phyloP scores from a whole-genome alignment of 2,113 vertebrate species.

The Erythrolamprus reginae region DNA sequence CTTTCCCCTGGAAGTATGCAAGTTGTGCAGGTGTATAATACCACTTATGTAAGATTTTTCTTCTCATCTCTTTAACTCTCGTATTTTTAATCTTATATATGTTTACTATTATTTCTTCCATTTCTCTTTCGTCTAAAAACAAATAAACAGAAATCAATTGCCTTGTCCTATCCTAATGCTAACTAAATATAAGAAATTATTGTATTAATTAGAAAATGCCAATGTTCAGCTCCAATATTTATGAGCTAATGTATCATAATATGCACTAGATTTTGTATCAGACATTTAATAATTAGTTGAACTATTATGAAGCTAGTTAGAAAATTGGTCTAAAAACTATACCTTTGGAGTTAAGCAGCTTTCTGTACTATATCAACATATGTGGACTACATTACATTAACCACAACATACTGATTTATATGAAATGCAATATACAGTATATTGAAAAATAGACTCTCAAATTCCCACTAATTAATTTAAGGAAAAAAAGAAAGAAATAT shows the following conservation, averaged over 20 bases:
- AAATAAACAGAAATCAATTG: too few relatives aligned
- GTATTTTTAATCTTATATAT: too few relatives aligned
- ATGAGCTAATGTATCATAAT: neutral
- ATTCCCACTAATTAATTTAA: neutral
- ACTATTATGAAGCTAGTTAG: neutral
- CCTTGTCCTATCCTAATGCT: too few relatives aligned
- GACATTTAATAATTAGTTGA: neutral
- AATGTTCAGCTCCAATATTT: neutral
- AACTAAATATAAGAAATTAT: conserved; percentile 11
- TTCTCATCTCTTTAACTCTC: too few relatives aligned
- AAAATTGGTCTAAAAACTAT: neutral
- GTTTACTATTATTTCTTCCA: too few relatives aligned
- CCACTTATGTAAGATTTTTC: too few relatives aligned
- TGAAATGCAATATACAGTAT: too few relatives aligned
- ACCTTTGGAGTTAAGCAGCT: neutral
- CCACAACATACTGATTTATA: neutral
- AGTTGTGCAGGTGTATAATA: too few relatives aligned
- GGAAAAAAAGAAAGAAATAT: neutral
- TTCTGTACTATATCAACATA: neutral
- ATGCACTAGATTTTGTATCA: neutral
- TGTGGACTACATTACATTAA: neutral
- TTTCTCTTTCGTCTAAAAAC: too few relatives aligned
- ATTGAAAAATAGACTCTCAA: neutral
- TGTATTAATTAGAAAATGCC: conserved; percentile 29
- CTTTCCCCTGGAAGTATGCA: too few relatives aligned